A percentile compares a stretch with the other conserved stretches of the same genome.
These are phyloP conservation scores for Channa striata DNA, from an alignment of 2,797 vertebrate genomes.

Conservation along the genomic window DNA sequence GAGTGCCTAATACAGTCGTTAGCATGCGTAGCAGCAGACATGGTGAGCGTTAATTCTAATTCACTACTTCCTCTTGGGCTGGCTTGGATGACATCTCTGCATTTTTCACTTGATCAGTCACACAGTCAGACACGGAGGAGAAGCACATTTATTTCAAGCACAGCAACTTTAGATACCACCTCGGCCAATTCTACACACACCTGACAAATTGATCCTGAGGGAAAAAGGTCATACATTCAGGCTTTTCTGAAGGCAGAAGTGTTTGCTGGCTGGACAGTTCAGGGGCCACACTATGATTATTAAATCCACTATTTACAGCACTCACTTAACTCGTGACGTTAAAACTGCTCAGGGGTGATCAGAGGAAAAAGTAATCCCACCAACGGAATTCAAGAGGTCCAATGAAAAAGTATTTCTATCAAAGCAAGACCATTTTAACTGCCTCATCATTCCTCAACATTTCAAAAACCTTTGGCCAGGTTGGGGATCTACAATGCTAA, in stretches of 20 bases:
- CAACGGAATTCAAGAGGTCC: neutral
- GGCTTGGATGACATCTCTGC: constrained; percentile 71
- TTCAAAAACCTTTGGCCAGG: neutral
- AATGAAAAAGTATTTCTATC: neutral
- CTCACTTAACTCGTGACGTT: no score
- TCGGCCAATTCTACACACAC: constrained; percentile 55
- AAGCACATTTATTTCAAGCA: constrained; percentile 65
- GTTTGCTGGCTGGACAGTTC: constrained; percentile 25
- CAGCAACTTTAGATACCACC: constrained; percentile 58
- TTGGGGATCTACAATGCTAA: neutral
- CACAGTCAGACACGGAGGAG: constrained; percentile 64
- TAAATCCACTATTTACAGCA: no score
- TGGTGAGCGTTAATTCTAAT: constrained; percentile 74
- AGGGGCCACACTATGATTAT: constrained; percentile 1
- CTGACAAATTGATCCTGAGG: constrained; percentile 47
- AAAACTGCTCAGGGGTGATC: neutral
- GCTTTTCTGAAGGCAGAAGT: constrained; percentile 23
- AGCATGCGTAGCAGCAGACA: constrained; percentile 69
- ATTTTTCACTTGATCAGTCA: constrained; percentile 72
- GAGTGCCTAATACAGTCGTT: constrained; percentile 79
- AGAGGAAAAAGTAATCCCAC: neutral
- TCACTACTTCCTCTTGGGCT: constrained; percentile 75
- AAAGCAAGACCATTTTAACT: neutral
- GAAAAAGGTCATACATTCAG: neutral
- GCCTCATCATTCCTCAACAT: neutral